A percentile compares a stretch with the other conserved stretches of the same genome.
phyloP scores from a whole-genome alignment of 2,113 vertebrate genomes.

The Passer domesticus region DNA sequence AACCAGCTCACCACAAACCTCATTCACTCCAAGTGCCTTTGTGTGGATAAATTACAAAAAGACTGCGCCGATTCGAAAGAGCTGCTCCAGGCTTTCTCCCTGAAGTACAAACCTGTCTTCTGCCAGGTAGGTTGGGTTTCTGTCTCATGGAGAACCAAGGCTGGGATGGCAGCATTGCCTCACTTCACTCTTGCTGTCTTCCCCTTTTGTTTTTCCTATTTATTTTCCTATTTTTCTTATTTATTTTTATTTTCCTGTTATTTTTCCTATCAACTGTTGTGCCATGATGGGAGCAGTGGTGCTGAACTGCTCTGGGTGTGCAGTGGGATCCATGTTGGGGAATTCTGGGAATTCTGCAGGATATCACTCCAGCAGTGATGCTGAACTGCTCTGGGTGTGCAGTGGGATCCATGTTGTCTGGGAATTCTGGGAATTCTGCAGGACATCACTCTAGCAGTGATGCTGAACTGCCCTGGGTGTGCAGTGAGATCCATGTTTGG shows the following conservation, averaged over 20 bases:
- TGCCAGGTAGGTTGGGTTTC: conserved; percentile 84
- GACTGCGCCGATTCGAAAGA: conserved; percentile 86
- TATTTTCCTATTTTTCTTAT: background rate
- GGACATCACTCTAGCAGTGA: no score
- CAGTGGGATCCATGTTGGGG: background rate
- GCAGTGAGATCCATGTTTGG: background rate
- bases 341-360: background rate
- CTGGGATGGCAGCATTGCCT: background rate
- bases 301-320: background rate
- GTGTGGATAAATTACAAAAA: conserved; percentile 86
- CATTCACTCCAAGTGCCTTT: conserved; percentile 97
- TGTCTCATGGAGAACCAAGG: background rate
- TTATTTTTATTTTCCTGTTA: background rate
- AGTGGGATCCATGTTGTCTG: background rate
- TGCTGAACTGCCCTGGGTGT: background rate
- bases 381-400: background rate
- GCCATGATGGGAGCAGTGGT: no score
- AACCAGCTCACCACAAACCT: conserved; percentile 90
- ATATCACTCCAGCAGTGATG: no score
- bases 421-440: background rate
- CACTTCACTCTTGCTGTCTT: background rate
- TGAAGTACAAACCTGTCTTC: conserved; percentile 89
- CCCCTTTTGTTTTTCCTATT: background rate
- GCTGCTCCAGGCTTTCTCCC: conserved; percentile 86
- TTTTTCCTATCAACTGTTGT: background rate